Conservation (phyloP, 2,888 invertebrate species). For the Bellardia bayeri region DNA sequence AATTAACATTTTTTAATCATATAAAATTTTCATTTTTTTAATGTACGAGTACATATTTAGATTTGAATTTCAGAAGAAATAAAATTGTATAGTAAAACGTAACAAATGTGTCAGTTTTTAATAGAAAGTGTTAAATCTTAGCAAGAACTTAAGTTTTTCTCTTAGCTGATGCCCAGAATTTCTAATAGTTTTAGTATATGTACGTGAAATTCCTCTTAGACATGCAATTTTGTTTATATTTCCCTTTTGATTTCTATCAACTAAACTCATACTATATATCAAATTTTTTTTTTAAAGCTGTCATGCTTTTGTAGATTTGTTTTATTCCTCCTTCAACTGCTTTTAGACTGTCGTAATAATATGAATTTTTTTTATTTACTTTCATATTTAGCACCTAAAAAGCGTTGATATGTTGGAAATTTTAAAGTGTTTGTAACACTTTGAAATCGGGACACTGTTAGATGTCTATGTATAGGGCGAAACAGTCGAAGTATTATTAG, state of each 20-base stretch:
- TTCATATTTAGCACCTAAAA: background rate
- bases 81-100: background rate
- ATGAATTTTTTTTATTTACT: background rate
- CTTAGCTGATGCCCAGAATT: no score
- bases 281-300: background rate
- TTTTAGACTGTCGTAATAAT: slow-evolving; percentile 18
- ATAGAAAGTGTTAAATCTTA: background rate
- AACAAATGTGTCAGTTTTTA: background rate
- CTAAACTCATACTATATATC: background rate
- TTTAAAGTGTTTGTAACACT: background rate
- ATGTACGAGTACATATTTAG: background rate
- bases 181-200: no score
- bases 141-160: no score
- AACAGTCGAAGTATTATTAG: no score
- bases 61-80: background rate
- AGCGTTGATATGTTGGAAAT: background rate
- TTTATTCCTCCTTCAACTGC: slow-evolving; percentile 21
- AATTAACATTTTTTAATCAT: no score
- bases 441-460: background rate
- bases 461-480: no score
- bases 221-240: slow-evolving; percentile 5
- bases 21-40: no score
- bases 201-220: background rate
- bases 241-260: background rate
- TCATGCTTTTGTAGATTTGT: slow-evolving; percentile 41